Percentiles rank a stretch among this genome's conserved stretches.
These are phyloP conservation scores for Carduelis carduelis DNA, from an alignment of 2,797 vertebrate genomes.

Conservation along the genomic window DNA sequence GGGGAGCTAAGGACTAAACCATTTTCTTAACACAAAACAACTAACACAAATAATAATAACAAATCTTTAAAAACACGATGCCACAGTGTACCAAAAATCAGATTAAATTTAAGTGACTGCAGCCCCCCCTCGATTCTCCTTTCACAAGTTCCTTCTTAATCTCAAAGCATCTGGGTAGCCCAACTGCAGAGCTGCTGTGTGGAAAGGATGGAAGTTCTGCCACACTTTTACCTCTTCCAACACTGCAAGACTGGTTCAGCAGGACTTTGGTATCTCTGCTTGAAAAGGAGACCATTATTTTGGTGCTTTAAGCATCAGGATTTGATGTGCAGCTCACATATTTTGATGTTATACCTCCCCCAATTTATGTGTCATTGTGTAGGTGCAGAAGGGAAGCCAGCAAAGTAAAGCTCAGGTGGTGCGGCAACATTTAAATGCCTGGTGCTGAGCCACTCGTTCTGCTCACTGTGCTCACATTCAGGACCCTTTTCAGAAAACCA, in stretches of 20 bases:
- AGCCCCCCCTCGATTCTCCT: not conserved
- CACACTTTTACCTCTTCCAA: fast-evolving
- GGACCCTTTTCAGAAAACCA: not conserved
- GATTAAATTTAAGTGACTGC: not conserved
- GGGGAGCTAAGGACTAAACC: too few relatives aligned
- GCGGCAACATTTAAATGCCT: not conserved
- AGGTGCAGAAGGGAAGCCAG: not conserved
- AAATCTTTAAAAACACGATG: too few relatives aligned
- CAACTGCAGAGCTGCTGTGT: fast-evolving
- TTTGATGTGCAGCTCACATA: not conserved
- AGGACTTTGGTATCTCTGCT: not conserved
- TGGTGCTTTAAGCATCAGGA: not conserved
- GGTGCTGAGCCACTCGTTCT: not conserved
- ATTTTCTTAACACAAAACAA: too few relatives aligned
- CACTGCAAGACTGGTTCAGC: not conserved
- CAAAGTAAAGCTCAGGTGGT: not conserved
- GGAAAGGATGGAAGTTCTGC: not conserved
- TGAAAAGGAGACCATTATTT: not conserved
- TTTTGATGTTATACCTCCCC: not conserved
- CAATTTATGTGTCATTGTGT: not conserved
- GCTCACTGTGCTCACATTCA: not conserved
- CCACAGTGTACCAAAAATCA: not conserved
- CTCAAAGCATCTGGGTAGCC: not conserved
- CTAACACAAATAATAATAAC: too few relatives aligned
- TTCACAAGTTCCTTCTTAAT: not conserved